Conservation (phyloP, 1,140 invertebrate genomes). For the Copidosoma floridanum region DNA sequence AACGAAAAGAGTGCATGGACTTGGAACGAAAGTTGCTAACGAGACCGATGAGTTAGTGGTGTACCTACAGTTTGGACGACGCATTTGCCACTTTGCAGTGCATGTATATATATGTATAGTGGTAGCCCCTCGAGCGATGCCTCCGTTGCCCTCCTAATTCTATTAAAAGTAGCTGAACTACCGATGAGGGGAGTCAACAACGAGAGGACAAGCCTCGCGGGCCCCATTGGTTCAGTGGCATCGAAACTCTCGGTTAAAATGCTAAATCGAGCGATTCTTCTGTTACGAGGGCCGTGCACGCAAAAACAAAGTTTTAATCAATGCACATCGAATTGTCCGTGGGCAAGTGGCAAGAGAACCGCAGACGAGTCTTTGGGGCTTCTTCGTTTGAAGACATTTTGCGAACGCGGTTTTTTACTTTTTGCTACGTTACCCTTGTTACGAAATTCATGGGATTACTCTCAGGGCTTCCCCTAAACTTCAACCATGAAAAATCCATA, state of each 20-base stretch:
- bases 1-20: not conserved
- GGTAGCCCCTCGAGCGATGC: not conserved
- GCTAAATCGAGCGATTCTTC: slow-evolving; percentile 15
- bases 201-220: too few species aligned
- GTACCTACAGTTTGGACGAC: too few species aligned
- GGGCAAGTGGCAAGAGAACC: too few species aligned
- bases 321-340: slow-evolving; percentile 11
- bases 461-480: too few species aligned
- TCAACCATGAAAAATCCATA: too few species aligned
- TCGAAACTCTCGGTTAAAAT: not conserved
- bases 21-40: not conserved
- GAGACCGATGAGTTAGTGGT: too few species aligned
- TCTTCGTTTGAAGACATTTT: not conserved
- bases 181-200: not conserved
- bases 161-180: not conserved
- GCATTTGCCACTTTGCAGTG: too few species aligned
- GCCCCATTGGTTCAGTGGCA: too few species aligned
- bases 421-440: too few species aligned
- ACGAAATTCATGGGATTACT: too few species aligned
- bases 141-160: not conserved
- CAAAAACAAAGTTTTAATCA: slow-evolving; percentile 22
- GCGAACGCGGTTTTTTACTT: not conserved
- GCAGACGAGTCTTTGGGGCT: not conserved
- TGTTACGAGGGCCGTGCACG: not conserved
- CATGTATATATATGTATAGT: too few species aligned